These are phyloP conservation scores for Sparus aurata DNA, from an alignment of 2,797 vertebrate genomes.

Conservation along the genomic window DNA sequence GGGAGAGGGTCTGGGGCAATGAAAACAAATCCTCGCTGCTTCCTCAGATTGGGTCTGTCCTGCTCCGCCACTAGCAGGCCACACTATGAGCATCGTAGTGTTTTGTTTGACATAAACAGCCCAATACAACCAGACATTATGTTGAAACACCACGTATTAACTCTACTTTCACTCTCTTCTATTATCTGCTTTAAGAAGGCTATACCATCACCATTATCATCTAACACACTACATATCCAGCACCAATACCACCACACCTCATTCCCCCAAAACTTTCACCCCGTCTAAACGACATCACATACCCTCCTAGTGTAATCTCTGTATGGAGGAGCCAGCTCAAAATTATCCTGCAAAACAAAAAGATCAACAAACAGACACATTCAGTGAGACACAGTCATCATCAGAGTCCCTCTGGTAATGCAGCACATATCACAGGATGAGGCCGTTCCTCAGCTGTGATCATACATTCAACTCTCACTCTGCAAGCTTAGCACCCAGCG, in stretches of 20 bases:
- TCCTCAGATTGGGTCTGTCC: constrained; percentile 33
- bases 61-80: constrained; percentile 25
- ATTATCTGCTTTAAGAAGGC: not conserved
- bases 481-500: constrained; percentile 65
- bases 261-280: constrained; percentile 37
- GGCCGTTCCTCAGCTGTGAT: constrained; percentile 50
- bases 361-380: constrained; percentile 49
- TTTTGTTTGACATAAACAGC: constrained; percentile 14
- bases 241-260: constrained; percentile 52
- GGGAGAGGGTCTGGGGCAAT: constrained; percentile 9
- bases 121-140: not conserved
- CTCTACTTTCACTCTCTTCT: constrained; percentile 1
- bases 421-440: constrained; percentile 45
- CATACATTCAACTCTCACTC: constrained; percentile 62
- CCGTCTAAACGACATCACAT: constrained; percentile 63
- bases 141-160: constrained; percentile 26
- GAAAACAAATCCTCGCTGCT: constrained; percentile 64
- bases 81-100: constrained; percentile 1
- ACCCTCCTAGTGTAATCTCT: constrained; percentile 78
- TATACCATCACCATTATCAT: constrained; percentile 53
- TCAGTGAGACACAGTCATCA: constrained; percentile 44
- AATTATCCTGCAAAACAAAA: constrained; percentile 77
- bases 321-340: constrained; percentile 74
- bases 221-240: constrained; percentile 32
- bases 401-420: constrained; percentile 4